Percentiles rank a stretch among this genome's conserved stretches.
These are phyloP conservation scores for Lytechinus pictus DNA, from an alignment of 35 echinoderm and acorn worm genomes.

Conservation along the genomic window DNA sequence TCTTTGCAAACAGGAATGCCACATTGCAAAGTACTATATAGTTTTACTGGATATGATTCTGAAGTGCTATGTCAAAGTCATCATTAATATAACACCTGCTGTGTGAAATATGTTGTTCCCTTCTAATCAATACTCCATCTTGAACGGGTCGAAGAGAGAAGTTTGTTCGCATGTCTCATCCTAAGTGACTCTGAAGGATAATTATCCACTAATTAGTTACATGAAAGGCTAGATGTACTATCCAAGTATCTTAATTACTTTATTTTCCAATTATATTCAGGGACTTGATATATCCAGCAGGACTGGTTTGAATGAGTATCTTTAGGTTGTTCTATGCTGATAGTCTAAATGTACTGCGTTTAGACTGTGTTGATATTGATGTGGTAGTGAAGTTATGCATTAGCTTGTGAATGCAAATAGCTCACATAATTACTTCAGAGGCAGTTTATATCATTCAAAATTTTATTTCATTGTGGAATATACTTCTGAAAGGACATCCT, in stretches of 20 bases:
- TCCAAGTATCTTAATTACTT: background rate
- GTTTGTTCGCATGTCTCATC: background rate
- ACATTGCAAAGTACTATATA: background rate
- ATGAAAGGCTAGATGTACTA: background rate
- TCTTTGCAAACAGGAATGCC: background rate
- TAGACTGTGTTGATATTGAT: too few relatives aligned
- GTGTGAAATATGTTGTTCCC: background rate
- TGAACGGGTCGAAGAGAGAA: background rate
- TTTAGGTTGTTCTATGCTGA: background rate
- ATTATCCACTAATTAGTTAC: slow-evolving; percentile 14
- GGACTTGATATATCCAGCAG: background rate
- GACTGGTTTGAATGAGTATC: background rate
- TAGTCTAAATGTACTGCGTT: too few relatives aligned
- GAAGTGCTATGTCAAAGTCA: background rate
- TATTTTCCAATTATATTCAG: background rate
- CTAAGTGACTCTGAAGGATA: background rate
- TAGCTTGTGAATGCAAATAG: background rate
- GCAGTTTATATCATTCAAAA: too few relatives aligned
- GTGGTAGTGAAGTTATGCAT: background rate
- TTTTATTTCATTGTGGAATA: too few relatives aligned
- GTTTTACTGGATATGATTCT: background rate
- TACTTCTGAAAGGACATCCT: too few relatives aligned
- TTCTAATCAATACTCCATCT: slow-evolving; percentile 4
- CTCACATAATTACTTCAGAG: background rate
- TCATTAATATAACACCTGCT: background rate